These are phyloP conservation scores for Coptodon bakossiorum DNA, from an alignment of 2,113 vertebrate species.

Conservation along the genomic window DNA sequence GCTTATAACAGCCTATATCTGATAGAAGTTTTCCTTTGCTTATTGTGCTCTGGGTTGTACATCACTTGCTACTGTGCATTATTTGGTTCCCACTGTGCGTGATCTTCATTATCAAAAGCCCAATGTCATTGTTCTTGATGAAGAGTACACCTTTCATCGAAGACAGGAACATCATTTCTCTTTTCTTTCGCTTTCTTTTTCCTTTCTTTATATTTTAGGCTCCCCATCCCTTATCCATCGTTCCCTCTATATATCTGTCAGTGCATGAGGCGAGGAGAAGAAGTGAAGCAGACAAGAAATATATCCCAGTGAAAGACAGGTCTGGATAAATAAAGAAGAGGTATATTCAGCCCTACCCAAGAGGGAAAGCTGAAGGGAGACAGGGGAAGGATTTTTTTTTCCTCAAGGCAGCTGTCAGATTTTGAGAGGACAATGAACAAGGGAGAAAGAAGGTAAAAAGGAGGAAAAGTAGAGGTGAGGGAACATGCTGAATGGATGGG, in stretches of 20 bases:
- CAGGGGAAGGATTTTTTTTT: neutral
- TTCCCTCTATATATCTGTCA: constrained; percentile 37
- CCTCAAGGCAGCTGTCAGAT: constrained; percentile 44
- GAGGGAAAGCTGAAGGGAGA: constrained; percentile 17
- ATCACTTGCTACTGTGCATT: neutral
- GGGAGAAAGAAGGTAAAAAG: neutral
- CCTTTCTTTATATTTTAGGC: neutral
- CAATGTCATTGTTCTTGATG: neutral
- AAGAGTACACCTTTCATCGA: neutral
- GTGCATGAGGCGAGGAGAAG: constrained; percentile 11
- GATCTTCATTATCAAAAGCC: neutral
- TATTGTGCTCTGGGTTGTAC: neutral
- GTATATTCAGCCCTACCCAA: constrained; percentile 16
- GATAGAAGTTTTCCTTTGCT: neutral
- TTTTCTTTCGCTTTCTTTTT: neutral
- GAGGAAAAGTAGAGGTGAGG: neutral
- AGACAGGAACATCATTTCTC: neutral
- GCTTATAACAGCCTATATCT: neutral
- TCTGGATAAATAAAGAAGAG: constrained; percentile 58
- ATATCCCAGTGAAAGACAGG: constrained; percentile 47
- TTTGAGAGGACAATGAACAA: constrained; percentile 23
- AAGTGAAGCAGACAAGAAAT: constrained; percentile 45
- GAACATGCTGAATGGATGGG: constrained; percentile 13
- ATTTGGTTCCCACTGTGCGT: neutral
- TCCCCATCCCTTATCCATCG: neutral